Evolutionary conservation across 2,797 vertebrate species (phyloP).

Genomic region (Sebastes cheni): DNA sequence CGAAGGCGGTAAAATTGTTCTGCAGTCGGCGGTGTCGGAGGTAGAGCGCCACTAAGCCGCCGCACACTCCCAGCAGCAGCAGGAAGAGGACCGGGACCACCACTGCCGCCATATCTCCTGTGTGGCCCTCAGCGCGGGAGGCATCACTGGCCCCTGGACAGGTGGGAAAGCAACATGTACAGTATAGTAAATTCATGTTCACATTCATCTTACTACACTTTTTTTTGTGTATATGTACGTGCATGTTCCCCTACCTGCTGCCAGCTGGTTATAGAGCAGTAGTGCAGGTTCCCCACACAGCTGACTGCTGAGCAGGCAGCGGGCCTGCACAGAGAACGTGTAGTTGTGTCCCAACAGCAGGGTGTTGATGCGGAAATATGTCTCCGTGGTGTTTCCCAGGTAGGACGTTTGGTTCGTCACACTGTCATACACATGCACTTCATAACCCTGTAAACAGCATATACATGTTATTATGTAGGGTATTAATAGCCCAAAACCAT

Average conservation of each 20-base stretch:
- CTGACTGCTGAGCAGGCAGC: slow-evolving; percentile 89
- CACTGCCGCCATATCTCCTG: slow-evolving; percentile 88
- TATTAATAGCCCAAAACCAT: background rate
- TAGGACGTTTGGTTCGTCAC: slow-evolving; percentile 85
- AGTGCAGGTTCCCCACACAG: slow-evolving; percentile 93
- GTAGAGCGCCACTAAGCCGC: slow-evolving; percentile 88
- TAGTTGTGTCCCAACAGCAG: slow-evolving; percentile 94
- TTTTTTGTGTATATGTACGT: background rate
- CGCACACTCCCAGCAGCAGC: slow-evolving; percentile 89
- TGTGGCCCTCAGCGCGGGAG: slow-evolving; percentile 27
- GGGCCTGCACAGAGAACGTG: slow-evolving; percentile 92
- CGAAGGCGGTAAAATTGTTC: slow-evolving; percentile 94
- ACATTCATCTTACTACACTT: background rate
- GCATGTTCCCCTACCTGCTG: slow-evolving; percentile 69
- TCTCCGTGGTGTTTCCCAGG: slow-evolving; percentile 95
- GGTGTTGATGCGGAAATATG: slow-evolving; percentile 91
- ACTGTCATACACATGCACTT: slow-evolving; percentile 92
- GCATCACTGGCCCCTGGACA: slow-evolving; percentile 75
- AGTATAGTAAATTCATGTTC: background rate
- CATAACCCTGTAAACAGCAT: slow-evolving; percentile 86
- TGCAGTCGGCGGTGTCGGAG: slow-evolving; percentile 92
- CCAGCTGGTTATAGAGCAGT: slow-evolving; percentile 88
- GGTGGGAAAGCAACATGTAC: background rate
- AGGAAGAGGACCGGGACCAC: slow-evolving; percentile 95
- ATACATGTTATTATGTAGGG: background rate